Base-by-base conservation (phyloP, 2,113 vertebrate species). In the Phaethon lepturus region DNA sequence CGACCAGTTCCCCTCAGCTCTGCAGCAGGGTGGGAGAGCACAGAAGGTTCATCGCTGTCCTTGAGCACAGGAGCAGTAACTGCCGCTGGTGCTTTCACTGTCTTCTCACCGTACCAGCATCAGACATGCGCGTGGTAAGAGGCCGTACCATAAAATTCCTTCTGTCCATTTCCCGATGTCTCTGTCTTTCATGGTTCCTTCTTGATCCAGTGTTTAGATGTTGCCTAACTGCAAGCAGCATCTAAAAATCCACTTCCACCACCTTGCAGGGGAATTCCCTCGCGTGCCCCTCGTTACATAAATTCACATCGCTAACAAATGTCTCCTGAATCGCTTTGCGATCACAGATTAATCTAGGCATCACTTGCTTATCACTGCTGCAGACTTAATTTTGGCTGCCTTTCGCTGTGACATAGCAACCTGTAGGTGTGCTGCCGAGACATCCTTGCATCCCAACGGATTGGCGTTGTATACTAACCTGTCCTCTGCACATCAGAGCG, bases 1-100 rank as follows among this genome's bases (percentile, higher is more conserved):
- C 6, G 3, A 10, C 28, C 10, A 1, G 2, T 9, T 11, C 25
- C 26, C 52, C 29, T 62, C 17, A 42, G 49, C 31, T 55, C 5
- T 0, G 53, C 5, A 7, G 45, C 29, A 15, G 49, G 1, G 0
- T 0, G 2, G 19, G 44, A 75, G 26, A 59, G 56, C 12, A 24
- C 25, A 18, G 50, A 59, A 81, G 29, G 71, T 55, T 50, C 9
- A 63, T 49, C 2, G 0, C n/a, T 22, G 12, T 14, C 28, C 7
- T 6, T 9, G 35, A 58, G 40, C 15, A 2, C 2, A 69, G 44
- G 23, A 73, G 26, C 11, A 64, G 25, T 26, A 53, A 35, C 29
- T 33, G 63, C 53, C 40, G 29, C 16, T 33, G 24, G 40, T 17
- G 45, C 7, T 5, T 62, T 69, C 28, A 17, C 35, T 69, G 53